These are phyloP conservation scores for Pycnonotus jocosus DNA, from an alignment of 2,113 vertebrate genomes.

Conservation along the genomic window DNA sequence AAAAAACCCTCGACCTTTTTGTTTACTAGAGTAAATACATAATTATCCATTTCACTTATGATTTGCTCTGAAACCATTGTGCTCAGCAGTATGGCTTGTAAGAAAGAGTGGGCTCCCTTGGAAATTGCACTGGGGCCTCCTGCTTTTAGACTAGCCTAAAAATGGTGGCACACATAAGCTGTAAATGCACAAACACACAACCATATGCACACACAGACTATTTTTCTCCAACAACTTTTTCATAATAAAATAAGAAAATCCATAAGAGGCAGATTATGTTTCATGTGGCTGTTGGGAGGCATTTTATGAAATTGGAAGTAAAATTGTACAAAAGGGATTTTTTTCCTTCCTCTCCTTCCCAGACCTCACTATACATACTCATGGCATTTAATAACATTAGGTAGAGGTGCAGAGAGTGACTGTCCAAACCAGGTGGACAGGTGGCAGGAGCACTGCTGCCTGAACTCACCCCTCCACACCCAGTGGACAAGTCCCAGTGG, in stretches of 20 bases:
- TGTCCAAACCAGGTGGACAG: not conserved
- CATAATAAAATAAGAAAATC: not conserved
- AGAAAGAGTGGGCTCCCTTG: not conserved
- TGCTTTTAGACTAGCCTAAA: not conserved
- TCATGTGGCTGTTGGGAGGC: not conserved
- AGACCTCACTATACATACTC: not conserved
- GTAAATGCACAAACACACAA: not conserved
- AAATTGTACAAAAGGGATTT: not conserved
- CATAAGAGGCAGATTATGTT: not conserved
- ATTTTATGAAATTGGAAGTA: not conserved
- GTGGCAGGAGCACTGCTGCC: not conserved
- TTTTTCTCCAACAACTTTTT: not conserved
- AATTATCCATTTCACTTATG: not conserved
- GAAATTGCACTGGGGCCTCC: not conserved
- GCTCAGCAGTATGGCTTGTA: not conserved
- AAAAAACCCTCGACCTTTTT: not conserved
- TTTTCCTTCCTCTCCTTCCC: not conserved
- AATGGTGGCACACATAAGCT: not conserved
- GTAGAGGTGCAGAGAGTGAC: not conserved
- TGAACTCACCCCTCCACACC: not conserved
- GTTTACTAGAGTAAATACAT: not conserved
- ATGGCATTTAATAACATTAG: not conserved
- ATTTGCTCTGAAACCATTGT: not conserved
- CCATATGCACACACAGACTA: not conserved
- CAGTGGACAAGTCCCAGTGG: not conserved